phyloP scores from a whole-genome alignment of 2,888 invertebrate species.

The Drosophila anomalipes region DNA sequence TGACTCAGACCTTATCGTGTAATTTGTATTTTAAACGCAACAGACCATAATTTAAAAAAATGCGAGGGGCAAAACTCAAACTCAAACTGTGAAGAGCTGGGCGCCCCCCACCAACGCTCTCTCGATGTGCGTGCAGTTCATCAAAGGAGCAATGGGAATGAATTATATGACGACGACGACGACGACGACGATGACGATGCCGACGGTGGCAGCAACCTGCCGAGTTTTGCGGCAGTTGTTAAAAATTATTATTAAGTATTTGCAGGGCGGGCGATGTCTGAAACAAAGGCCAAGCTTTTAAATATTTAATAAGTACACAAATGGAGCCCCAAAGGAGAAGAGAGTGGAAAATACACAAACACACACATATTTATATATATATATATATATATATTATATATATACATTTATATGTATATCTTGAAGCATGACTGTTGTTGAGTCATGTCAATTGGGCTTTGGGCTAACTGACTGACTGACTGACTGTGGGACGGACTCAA shows the following conservation, averaged over 20 bases:
- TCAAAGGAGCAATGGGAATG: slow-evolving; percentile 58
- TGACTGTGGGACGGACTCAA: slow-evolving; percentile 24
- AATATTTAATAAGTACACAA: slow-evolving; percentile 79
- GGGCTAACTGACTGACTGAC: slow-evolving; percentile 40
- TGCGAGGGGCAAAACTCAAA: slow-evolving; percentile 37
- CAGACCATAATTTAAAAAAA: slow-evolving; percentile 70
- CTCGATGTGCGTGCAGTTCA: slow-evolving; percentile 66
- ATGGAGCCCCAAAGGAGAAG: slow-evolving; percentile 42
- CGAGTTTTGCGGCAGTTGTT: slow-evolving; percentile 63
- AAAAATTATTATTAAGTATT: slow-evolving; percentile 78
- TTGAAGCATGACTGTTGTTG: slow-evolving; percentile 66
- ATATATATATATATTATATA: background rate
- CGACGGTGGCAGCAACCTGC: slow-evolving; percentile 49
- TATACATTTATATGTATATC: background rate
- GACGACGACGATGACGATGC: slow-evolving; percentile 2
- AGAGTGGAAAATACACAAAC: background rate
- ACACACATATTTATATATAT: background rate
- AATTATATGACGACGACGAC: slow-evolving; percentile 46
- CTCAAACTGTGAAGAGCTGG: slow-evolving; percentile 11
- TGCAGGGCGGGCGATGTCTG: slow-evolving; percentile 57
- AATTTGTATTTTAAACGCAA: slow-evolving; percentile 76
- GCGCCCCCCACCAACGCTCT: background rate
- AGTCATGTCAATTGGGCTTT: slow-evolving; percentile 79
- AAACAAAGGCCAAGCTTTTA: slow-evolving; percentile 80
- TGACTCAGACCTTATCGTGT: slow-evolving; percentile 57